Conservation (phyloP, 1,140 invertebrate species). For the Argopecten irradians region DNA sequence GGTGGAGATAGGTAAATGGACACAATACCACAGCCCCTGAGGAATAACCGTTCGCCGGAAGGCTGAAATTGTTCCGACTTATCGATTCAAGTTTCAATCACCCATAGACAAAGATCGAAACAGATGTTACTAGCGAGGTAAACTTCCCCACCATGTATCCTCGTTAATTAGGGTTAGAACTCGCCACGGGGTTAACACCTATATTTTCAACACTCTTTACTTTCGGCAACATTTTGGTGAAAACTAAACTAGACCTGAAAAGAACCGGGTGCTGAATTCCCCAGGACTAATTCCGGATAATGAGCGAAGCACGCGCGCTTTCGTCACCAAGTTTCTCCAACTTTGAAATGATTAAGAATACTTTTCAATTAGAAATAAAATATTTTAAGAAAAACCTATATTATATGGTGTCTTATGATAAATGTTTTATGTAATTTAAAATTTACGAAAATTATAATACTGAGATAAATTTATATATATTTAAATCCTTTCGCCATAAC, state of each 20-base stretch:
- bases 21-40: background rate
- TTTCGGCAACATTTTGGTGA: conserved; percentile 6
- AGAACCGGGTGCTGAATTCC: background rate
- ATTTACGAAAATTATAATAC: background rate
- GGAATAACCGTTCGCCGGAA: background rate
- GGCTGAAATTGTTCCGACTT: background rate
- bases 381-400: no score
- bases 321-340: background rate
- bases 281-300: background rate
- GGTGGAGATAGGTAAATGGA: background rate
- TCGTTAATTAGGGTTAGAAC: background rate
- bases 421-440: no score
- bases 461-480: background rate
- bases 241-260: background rate
- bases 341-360: background rate
- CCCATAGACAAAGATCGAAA: conserved; percentile 5
- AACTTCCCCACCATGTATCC: background rate
- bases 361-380: background rate
- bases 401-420: no score
- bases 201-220: background rate
- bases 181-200: background rate
- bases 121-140: background rate
- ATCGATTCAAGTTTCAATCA: conserved; percentile 12
- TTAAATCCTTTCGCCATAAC: background rate
- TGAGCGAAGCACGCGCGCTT: conserved; percentile 1